Evolutionary conservation across 1,140 invertebrate genomes (phyloP).

Genomic region (Colletes latitarsis): DNA sequence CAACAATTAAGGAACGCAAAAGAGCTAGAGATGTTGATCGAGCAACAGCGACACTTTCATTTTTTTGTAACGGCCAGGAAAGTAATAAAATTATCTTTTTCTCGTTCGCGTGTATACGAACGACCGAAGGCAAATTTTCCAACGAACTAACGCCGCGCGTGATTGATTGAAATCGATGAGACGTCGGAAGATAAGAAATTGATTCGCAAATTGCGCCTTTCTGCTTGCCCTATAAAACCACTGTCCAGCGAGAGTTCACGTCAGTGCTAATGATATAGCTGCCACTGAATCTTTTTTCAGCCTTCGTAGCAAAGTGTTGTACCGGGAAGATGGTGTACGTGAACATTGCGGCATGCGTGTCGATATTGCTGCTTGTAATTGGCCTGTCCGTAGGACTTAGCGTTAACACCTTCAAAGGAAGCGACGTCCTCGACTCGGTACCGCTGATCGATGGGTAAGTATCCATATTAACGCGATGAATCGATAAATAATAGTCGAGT

Average conservation of each 20-base stretch:
- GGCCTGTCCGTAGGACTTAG: conserved; percentile 60
- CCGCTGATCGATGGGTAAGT: conserved; percentile 75
- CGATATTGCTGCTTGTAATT: conserved; percentile 53
- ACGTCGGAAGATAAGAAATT: neutral
- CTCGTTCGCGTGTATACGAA: neutral
- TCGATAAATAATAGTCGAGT: neutral
- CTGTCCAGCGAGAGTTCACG: fast-evolving
- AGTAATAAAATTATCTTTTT: neutral
- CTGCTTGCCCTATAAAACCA: neutral
- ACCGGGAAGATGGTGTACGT: conserved; percentile 60
- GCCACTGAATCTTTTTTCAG: conserved; percentile 33
- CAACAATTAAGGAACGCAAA: too few species aligned
- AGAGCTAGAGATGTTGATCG: too few species aligned
- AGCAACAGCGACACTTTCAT: too few species aligned
- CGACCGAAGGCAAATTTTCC: too few species aligned
- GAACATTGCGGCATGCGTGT: conserved; percentile 36
- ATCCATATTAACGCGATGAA: neutral
- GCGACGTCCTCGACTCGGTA: conserved; percentile 65
- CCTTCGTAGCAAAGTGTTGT: conserved; percentile 17
- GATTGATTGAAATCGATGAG: neutral
- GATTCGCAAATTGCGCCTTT: neutral
- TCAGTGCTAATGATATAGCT: neutral
- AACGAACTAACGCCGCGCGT: too few species aligned
- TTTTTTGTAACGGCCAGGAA: too few species aligned
- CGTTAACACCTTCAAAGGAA: conserved; percentile 60